These are phyloP conservation scores for Oncorhynchus tshawytscha DNA, from an alignment of 2,113 vertebrate genomes.

Conservation along the genomic window DNA sequence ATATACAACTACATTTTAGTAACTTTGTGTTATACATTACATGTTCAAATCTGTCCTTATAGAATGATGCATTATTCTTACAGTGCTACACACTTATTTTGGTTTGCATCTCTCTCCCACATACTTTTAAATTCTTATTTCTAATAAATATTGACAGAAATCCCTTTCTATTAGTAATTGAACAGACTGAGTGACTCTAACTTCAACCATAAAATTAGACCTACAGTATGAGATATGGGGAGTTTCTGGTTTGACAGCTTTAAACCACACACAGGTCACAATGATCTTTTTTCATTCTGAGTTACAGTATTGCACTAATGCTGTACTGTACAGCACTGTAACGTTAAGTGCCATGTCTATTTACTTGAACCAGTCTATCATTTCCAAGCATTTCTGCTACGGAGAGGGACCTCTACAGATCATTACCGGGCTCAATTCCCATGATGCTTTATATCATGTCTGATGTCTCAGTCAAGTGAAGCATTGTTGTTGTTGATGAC, in stretches of 20 bases:
- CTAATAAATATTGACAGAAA: too few relatives aligned
- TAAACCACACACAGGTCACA: background rate
- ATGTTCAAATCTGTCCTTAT: too few relatives aligned
- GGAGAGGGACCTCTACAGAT: background rate
- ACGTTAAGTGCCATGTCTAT: background rate
- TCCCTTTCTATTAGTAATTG: background rate
- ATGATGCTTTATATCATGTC: background rate
- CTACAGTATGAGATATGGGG: background rate
- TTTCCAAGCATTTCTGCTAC: background rate
- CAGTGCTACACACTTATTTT: conserved; percentile 4
- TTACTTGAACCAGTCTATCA: background rate
- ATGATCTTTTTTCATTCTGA: background rate
- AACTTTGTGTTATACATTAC: too few relatives aligned
- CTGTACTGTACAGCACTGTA: background rate
- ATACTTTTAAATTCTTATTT: background rate
- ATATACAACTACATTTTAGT: background rate
- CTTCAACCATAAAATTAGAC: background rate
- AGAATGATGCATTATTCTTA: conserved; percentile 1
- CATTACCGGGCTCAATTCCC: background rate
- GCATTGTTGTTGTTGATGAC: conserved; percentile 62
- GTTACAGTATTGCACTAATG: background rate
- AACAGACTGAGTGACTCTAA: too few relatives aligned
- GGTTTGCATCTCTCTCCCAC: background rate
- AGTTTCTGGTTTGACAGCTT: background rate
- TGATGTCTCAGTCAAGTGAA: conserved; percentile 11